Base-by-base conservation (phyloP, 1,140 invertebrate species). In the Bombus impatiens region DNA sequence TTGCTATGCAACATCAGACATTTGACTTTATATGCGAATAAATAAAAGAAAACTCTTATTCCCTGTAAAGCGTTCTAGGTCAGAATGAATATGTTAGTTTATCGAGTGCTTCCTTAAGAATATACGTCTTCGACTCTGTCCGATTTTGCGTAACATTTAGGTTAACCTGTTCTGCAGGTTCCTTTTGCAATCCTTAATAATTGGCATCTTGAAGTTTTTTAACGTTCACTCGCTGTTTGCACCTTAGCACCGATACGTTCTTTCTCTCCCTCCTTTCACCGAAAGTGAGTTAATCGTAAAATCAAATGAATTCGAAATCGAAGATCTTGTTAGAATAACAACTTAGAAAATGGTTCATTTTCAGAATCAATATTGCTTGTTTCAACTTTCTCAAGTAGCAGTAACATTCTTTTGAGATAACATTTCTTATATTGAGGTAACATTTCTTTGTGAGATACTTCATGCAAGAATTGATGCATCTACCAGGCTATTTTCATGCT, bases 141-240 rank as follows among this genome's bases (percentile, higher is more conserved):
- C 57, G 35, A 10, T 37, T 59, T 78, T 78, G 37, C 57, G 76
- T 25, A 78, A 78, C 76, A 65, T 78, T 62, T 77, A 59, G 47
- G 75, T 32, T 42, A 78, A 78, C 76, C 76, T 42, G 76, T 78
- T 78, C 59, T 37, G 37, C 59, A 65, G 28, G 76, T 65, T 78
- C 37, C 53, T 67, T 65, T 42, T 62, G 57, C 76, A 65, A 78
- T 62, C 76, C 3, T 3, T 37, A 44, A 78, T 78, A 78, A 78
- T 65, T 44, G 76, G 37, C n/a, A 65, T 78, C 40, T 40, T 42
- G 57, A 22, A 40, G 28, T 32, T 65, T 78, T 62, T 42, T 40
- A 42, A 78, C 76, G 57, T 42, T 78, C 76, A 22, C 57, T 35
- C 15, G 53, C 74, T 75, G 74, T 76, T 75, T 15, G 47, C 75